Evolutionary conservation across 2,797 vertebrate genomes (phyloP).

Genomic region (Apodemus agrarius): DNA sequence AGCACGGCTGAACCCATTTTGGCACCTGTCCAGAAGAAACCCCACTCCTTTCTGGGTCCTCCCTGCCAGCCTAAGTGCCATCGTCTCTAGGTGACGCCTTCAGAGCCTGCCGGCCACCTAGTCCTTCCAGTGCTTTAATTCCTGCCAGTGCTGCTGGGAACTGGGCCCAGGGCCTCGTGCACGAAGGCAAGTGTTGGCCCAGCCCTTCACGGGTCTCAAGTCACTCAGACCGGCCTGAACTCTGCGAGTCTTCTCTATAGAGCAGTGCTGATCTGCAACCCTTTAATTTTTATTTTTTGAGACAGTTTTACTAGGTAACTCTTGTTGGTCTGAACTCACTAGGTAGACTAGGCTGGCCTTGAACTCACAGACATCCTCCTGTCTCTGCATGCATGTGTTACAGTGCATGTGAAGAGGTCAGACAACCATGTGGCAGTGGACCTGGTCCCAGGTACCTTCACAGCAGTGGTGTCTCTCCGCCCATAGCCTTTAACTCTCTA

Average conservation of each 20-base stretch:
- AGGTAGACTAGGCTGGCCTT: neutral
- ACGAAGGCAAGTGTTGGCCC: neutral
- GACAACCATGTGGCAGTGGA: neutral
- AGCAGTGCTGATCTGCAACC: neutral
- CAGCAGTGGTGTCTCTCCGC: neutral
- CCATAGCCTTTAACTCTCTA: neutral
- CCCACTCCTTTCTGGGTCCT: conserved; percentile 29
- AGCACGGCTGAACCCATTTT: neutral
- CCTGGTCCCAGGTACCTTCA: neutral
- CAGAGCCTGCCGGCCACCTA: neutral
- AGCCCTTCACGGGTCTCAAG: neutral
- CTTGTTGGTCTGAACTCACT: neutral
- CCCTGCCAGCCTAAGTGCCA: conserved; percentile 26
- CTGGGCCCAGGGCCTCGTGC: neutral
- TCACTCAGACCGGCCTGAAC: neutral
- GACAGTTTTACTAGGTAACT: neutral
- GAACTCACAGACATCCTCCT: neutral
- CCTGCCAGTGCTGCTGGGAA: neutral
- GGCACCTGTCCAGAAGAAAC: neutral
- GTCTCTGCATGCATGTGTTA: neutral
- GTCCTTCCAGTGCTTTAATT: neutral
- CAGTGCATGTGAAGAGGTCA: neutral
- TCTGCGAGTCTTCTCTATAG: neutral
- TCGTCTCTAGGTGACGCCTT: neutral
- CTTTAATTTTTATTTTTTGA: neutral